Conservation (phyloP, 2,113 vertebrate genomes). For the Pavo muticus region DNA sequence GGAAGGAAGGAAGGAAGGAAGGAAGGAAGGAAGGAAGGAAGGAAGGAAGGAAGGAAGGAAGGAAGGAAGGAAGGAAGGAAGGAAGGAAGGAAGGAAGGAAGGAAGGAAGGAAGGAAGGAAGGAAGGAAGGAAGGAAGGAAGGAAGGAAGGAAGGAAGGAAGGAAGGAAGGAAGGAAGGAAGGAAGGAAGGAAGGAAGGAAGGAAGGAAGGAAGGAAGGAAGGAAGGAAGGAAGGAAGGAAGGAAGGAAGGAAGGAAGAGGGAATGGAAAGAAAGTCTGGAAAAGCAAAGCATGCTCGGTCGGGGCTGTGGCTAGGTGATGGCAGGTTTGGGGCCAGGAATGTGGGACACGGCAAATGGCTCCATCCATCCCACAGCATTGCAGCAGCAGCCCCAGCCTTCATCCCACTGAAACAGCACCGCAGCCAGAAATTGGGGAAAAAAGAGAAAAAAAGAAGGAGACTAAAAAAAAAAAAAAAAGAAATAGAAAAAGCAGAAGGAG, state of each 20-base stretch:
- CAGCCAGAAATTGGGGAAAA: background rate
- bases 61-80: too few species aligned
- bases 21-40: too few species aligned
- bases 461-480: background rate
- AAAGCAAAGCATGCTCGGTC: conserved; percentile 68
- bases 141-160: too few species aligned
- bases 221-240: background rate
- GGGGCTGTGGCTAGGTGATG: conserved; percentile 84
- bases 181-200: too few species aligned
- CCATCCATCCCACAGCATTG: conserved; percentile 60
- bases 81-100: too few species aligned
- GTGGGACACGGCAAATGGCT: conserved; percentile 72
- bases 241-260: background rate
- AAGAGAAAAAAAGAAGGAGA: conserved; percentile 12
- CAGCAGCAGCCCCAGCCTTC: background rate
- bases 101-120: too few species aligned
- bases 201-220: too few species aligned
- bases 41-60: too few species aligned
- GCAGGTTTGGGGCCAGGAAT: conserved; percentile 86
- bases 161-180: background rate
- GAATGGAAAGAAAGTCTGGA: conserved; percentile 75
- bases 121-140: too few species aligned
- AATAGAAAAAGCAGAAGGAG: background rate
- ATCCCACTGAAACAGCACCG: background rate
- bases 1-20: too few species aligned